phyloP scores from a whole-genome alignment of 2,797 vertebrate species.

The Tiaroga cobitis region DNA sequence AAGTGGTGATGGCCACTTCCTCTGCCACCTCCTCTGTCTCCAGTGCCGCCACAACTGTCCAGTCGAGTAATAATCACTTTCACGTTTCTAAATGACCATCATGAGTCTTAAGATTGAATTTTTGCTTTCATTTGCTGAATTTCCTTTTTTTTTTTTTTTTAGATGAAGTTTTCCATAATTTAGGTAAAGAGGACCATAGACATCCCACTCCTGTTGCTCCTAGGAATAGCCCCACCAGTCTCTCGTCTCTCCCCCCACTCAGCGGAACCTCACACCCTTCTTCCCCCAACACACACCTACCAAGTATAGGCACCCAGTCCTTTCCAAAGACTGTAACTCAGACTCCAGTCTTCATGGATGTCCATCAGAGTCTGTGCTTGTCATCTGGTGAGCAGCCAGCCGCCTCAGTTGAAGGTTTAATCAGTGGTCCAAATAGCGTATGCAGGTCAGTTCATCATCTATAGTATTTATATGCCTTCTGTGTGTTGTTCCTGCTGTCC shows the following conservation, averaged over 20 bases:
- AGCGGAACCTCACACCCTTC: constrained; percentile 82
- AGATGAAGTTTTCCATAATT: constrained; percentile 95
- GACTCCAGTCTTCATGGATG: constrained; percentile 87
- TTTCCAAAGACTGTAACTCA: constrained; percentile 88
- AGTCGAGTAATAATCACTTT: constrained; percentile 91
- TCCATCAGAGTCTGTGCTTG: constrained; percentile 86
- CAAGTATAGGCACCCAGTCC: constrained; percentile 83
- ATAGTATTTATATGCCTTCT: too few relatives aligned
- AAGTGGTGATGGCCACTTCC: constrained; percentile 94
- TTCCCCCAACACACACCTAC: constrained; percentile 84
- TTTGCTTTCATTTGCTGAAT: not conserved
- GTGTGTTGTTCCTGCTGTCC: not conserved
- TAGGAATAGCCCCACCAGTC: constrained; percentile 85
- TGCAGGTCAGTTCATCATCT: constrained; percentile 86
- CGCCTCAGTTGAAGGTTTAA: constrained; percentile 79
- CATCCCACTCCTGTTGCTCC: constrained; percentile 82
- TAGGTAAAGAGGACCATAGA: constrained; percentile 92
- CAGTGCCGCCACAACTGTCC: constrained; percentile 95
- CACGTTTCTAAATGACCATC: constrained; percentile 89
- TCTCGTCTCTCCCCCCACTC: constrained; percentile 86
- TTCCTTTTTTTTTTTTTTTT: not conserved
- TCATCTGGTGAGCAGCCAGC: constrained; percentile 83
- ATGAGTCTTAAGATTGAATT: constrained; percentile 57
- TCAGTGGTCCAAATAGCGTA: constrained; percentile 92
- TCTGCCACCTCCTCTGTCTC: constrained; percentile 94